Evolutionary conservation across 2,797 vertebrate genomes (phyloP), one percentile per base, ranked within the genome.

Genomic region (Sebastes itinus): DNA sequence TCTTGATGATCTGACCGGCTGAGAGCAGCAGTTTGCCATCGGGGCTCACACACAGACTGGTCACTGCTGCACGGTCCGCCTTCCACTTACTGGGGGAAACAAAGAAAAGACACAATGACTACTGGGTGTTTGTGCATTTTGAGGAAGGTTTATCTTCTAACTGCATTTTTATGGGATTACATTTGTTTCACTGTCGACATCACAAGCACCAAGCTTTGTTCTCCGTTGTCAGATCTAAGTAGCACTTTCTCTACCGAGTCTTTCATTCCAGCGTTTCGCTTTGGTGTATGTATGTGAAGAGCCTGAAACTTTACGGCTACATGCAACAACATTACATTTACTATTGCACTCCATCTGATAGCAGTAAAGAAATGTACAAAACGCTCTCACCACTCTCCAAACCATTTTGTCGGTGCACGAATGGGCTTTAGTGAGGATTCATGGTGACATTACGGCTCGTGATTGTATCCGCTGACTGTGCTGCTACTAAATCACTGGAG

Each of bases 11-110:
- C 92, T 96, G 97, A 82, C 98, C 98, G 0, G 98, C 99, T 69
- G 99, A 99, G 33, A 99, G 97, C 88, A 99, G 94, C 92, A 98
- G 96, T 89, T 97, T 99, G 35, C 99, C 99, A 83, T 99, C 97
- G n/a, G 97, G 98, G 91, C 98, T 99, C 92, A 99, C 94, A 89
- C 97, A 98, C 73, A 99, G 78, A 88, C 97, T 97, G 85, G 95
- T 99, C 88, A 99, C 96, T 0, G 97, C 97, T 65, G 96, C 94
- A 11, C 95, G 97, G 93, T 99, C 98, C 0, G 97, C 99, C 95
- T 99, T 99, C 99, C 99, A 99, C 95, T 98, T 99, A 95, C 99
- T 99, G 88, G 33, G 73, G 4, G 22, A 52, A 30, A 68, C 6
- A 76, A 27, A 55, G 0, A 7, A 25, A 52, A 75, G 12, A 78